phyloP scores from a whole-genome alignment of 1,140 invertebrate species.

The Dendroctonus ponderosae region DNA sequence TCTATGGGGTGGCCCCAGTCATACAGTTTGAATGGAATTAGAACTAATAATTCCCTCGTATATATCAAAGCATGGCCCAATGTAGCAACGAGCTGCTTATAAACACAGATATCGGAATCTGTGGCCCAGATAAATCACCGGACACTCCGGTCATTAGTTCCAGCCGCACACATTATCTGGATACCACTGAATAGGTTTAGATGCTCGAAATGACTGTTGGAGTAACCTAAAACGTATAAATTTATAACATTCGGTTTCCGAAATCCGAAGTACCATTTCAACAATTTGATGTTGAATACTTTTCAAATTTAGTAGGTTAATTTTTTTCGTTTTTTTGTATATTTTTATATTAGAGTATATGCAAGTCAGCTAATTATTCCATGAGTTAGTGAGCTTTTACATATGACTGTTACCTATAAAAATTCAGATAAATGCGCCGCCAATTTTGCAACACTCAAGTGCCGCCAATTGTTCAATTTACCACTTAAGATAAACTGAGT shows the following conservation, averaged over 20 bases:
- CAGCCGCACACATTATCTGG: conserved; percentile 49
- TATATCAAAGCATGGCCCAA: conserved; percentile 44
- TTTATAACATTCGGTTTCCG: not conserved
- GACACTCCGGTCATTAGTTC: conserved; percentile 50
- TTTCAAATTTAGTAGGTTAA: too few species aligned
- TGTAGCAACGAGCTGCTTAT: conserved; percentile 41
- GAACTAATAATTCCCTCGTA: conserved; percentile 45
- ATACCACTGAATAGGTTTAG: conserved; percentile 43
- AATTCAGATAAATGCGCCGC: too few species aligned
- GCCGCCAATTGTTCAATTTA: too few species aligned
- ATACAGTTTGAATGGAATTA: conserved; percentile 25
- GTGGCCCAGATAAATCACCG: conserved; percentile 50
- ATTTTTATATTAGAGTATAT: too few species aligned
- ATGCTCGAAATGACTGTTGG: conserved; percentile 27
- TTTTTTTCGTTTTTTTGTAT: too few species aligned
- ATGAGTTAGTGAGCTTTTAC: too few species aligned
- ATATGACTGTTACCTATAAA: too few species aligned
- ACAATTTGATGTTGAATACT: too few species aligned
- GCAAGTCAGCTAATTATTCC: too few species aligned
- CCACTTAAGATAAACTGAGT: too few species aligned
- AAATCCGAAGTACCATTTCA: too few species aligned
- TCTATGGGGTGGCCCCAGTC: not conserved
- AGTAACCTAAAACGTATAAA: conserved; percentile 1
- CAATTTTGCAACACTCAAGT: too few species aligned
- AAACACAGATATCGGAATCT: conserved; percentile 45